Base-by-base conservation (phyloP, 92 coral and sea anemone species). In the Porites cylindrica region DNA sequence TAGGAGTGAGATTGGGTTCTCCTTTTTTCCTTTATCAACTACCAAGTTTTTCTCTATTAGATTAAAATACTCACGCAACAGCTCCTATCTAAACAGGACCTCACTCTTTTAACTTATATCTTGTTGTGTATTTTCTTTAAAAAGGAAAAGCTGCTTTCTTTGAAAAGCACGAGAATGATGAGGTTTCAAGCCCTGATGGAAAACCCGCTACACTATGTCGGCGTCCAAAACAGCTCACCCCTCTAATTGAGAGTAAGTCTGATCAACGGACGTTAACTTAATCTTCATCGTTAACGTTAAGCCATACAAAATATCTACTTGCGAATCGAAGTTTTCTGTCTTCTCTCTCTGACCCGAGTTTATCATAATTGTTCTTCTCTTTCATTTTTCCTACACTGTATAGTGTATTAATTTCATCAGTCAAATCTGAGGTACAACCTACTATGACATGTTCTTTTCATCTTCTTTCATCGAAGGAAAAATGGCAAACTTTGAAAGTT, bases 211-310 rank as follows among this genome's bases (percentile, higher is more conserved):
- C 54, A 10, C 18, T 8, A 61, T 54, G 2, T 13, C 16, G 67
- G 23, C 85, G 29, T 10, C 76, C 76, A 68, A 70, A 19, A 29
- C 63, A 70, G 59, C 66, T 61, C 7, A 81, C 67, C 38, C 73
- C 77, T 54, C 54, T 32, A 18, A 81, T 81, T 10, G 76, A 53
- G 54, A 81, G 85, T 81, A 58, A 81, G 85, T 81, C 26, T n/a
- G n/a, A 4, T 16, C 47, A 38, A 38, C 47, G 47, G 47, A 38
- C 47, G 47, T 38, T 38, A 38, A 38, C 47, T 38, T 29, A 29
- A 38, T 38, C 47, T 38, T 38, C 5, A 38, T 38, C 47, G 47
- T 38, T 38, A 38, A 38, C 7, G 47, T 38, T 38, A 4, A 38
- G 47, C 47, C 47, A 38, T 38, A 38, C 47, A 38, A 38, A 38